Evolutionary conservation across 2,797 vertebrate species (phyloP).

Genomic region (Trachurus trachurus): DNA sequence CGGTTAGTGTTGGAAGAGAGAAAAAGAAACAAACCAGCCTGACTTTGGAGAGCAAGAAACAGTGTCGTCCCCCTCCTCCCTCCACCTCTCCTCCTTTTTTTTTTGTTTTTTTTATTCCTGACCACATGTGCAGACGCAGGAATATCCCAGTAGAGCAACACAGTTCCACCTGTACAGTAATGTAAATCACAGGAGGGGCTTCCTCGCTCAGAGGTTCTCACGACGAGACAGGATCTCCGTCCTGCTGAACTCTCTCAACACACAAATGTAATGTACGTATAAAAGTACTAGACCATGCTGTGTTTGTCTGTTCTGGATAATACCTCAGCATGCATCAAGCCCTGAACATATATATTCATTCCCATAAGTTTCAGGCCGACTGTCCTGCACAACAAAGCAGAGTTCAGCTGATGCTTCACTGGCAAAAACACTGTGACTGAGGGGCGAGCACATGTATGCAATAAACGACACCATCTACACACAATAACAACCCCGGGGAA

Average conservation of each 20-base stretch:
- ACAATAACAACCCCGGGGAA: slow-evolving; percentile 20
- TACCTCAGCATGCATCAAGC: neutral
- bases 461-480: slow-evolving; percentile 33
- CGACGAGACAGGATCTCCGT: slow-evolving; percentile 29
- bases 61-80: neutral
- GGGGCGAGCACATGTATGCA: slow-evolving; percentile 39
- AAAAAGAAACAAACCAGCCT: slow-evolving; percentile 64
- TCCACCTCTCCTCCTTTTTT: neutral
- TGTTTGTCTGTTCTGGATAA: neutral
- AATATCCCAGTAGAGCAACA: slow-evolving; percentile 58
- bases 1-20: slow-evolving; percentile 65
- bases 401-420: slow-evolving; percentile 7
- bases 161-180: slow-evolving; percentile 65
- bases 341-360: neutral
- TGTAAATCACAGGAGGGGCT: slow-evolving; percentile 69
- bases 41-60: slow-evolving; percentile 43
- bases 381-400: neutral
- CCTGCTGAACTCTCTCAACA: neutral
- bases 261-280: slow-evolving; percentile 14
- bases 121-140: slow-evolving; percentile 48
- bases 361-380: neutral
- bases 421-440: slow-evolving; percentile 18
- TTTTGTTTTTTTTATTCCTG: slow-evolving; percentile 34
- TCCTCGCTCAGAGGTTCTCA: slow-evolving; percentile 51
- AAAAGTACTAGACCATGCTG: slow-evolving; percentile 1